Evolutionary conservation across 2,797 vertebrate species (phyloP).

Genomic region (Microcaecilia unicolor): DNA sequence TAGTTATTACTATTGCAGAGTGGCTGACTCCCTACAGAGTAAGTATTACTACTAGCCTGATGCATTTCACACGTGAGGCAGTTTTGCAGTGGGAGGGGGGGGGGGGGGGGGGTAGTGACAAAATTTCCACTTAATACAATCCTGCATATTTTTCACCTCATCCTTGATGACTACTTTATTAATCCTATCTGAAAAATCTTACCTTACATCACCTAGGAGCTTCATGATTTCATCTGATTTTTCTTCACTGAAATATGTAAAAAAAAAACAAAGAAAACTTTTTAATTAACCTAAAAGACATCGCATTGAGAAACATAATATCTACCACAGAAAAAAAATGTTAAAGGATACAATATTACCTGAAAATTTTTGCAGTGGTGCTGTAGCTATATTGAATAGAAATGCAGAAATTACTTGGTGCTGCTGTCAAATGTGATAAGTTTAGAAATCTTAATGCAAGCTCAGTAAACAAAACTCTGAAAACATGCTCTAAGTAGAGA

Average conservation of each 20-base stretch:
- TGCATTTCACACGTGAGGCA: too few relatives aligned
- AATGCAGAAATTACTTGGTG: constrained; percentile 7
- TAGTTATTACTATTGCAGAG: too few relatives aligned
- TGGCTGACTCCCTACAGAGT: too few relatives aligned
- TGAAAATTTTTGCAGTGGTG: constrained; percentile 93
- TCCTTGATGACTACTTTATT: too few relatives aligned
- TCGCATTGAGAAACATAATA: constrained; percentile 1
- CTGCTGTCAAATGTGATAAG: neutral
- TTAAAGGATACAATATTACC: constrained; percentile 49
- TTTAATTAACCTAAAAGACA: constrained; percentile 4
- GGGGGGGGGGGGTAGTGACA: too few relatives aligned
- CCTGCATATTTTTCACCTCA: too few relatives aligned
- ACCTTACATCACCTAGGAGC: constrained; percentile 92
- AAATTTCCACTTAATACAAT: too few relatives aligned
- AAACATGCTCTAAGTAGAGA: neutral
- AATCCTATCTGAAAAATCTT: constrained; percentile 23
- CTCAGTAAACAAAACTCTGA: neutral
- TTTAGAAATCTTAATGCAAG: neutral
- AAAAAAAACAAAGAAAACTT: too few relatives aligned
- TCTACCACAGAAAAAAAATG: neutral
- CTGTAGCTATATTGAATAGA: constrained; percentile 70
- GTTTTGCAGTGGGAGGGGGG: too few relatives aligned
- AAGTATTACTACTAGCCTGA: too few relatives aligned
- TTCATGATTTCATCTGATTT: constrained; percentile 98
- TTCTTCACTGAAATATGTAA: constrained; percentile 79